Conservation (phyloP, 2,888 invertebrate genomes). For the Phortica magna region DNA sequence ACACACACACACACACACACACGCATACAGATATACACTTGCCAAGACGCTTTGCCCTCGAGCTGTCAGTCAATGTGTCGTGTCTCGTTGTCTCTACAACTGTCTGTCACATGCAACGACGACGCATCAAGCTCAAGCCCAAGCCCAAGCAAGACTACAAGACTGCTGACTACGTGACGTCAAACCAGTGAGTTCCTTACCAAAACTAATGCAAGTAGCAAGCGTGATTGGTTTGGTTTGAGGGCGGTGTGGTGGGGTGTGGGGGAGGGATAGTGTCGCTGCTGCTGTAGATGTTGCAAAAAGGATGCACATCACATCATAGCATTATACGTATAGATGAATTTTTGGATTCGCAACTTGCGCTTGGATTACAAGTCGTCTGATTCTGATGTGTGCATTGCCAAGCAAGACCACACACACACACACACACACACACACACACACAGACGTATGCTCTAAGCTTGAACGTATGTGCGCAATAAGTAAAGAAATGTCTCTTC, state of each 20-base stretch:
- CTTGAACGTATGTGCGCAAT: no score
- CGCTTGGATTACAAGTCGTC: constrained; percentile 72
- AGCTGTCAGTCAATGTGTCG: constrained; percentile 75
- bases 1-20: neutral
- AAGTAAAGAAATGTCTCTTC: neutral
- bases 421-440: constrained; percentile 45
- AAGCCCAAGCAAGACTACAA: constrained; percentile 51
- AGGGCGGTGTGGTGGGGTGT: neutral
- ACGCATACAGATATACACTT: neutral
- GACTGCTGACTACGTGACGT: constrained; percentile 74
- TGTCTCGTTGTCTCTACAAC: constrained; percentile 74
- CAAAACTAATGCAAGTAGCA: constrained; percentile 51
- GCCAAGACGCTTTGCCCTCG: constrained; percentile 51
- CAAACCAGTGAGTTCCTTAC: constrained; percentile 63
- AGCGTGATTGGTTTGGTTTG: no score
- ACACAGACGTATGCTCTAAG: neutral
- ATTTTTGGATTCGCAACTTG: constrained; percentile 72
- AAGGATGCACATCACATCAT: constrained; percentile 48
- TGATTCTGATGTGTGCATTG: constrained; percentile 67
- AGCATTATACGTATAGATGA: constrained; percentile 61
- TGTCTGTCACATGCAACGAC: constrained; percentile 74
- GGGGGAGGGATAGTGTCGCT: neutral
- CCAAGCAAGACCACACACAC: constrained; percentile 41
- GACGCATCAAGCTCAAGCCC: constrained; percentile 16
- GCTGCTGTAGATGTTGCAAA: neutral